Percentiles rank a stretch among this genome's conserved stretches.
These are phyloP conservation scores for Sparidentex hasta DNA, from an alignment of 2,797 vertebrate genomes.

Conservation along the genomic window DNA sequence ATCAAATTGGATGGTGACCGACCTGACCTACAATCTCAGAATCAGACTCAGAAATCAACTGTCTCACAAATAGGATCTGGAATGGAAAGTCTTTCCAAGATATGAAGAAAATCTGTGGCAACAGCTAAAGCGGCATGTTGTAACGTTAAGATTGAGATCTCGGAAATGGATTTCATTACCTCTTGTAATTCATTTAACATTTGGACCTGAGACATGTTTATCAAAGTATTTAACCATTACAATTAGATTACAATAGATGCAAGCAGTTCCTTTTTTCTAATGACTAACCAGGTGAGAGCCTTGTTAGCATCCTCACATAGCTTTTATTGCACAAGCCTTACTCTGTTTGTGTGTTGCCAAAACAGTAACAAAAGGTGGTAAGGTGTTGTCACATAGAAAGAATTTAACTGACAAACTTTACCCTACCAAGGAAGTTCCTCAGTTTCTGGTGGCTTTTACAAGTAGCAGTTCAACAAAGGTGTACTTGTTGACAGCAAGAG, in stretches of 20 bases:
- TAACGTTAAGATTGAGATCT: too few relatives aligned
- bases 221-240: background rate
- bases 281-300: background rate
- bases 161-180: background rate
- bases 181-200: background rate
- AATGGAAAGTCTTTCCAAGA: background rate
- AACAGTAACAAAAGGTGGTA: background rate
- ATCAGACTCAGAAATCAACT: too few relatives aligned
- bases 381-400: background rate
- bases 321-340: background rate
- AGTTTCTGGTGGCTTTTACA: background rate
- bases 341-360: background rate
- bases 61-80: too few relatives aligned
- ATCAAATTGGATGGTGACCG: too few relatives aligned
- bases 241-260: background rate
- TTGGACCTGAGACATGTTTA: background rate
- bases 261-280: background rate
- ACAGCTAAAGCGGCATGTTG: background rate
- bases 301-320: background rate
- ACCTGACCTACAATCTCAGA: too few relatives aligned
- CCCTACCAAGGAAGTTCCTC: background rate
- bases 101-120: background rate
- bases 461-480: background rate
- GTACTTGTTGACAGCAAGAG: background rate
- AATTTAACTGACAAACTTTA: background rate